These are phyloP conservation scores for Cheilosia scutellata DNA, from an alignment of 2,888 invertebrate genomes.

Conservation along the genomic window DNA sequence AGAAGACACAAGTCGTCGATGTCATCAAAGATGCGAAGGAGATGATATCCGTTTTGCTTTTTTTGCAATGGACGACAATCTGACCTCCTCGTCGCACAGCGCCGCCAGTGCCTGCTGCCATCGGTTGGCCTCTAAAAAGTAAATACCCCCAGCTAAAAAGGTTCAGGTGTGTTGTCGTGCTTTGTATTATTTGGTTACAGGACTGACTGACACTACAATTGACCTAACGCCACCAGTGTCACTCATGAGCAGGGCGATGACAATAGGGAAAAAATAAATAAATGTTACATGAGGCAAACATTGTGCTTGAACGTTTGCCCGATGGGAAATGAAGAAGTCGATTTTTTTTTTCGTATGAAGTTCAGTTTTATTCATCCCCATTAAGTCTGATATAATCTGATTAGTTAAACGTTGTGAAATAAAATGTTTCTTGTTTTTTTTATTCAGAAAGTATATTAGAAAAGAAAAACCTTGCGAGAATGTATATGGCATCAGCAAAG, in stretches of 20 bases:
- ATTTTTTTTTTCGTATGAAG: constrained; percentile 17
- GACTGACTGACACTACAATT: constrained; percentile 62
- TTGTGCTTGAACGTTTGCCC: constrained; percentile 22
- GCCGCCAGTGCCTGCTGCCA: constrained; percentile 26
- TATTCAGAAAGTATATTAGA: not conserved
- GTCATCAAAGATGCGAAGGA: constrained; percentile 68
- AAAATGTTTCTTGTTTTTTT: constrained; percentile 23
- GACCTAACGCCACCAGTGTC: constrained; percentile 65
- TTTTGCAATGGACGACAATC: constrained; percentile 22
- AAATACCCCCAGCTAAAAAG: constrained; percentile 29
- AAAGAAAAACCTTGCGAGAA: constrained; percentile 17
- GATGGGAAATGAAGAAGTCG: constrained; percentile 7
- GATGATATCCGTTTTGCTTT: constrained; percentile 68
- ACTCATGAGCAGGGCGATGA: constrained; percentile 32
- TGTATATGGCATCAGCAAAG: constrained; percentile 31
- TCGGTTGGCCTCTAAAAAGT: constrained; percentile 40
- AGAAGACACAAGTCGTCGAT: constrained; percentile 45
- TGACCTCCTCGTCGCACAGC: constrained; percentile 47
- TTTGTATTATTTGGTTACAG: constrained; percentile 41
- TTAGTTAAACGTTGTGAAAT: constrained; percentile 62
- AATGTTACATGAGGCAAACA: constrained; percentile 50
- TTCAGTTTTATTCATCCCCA: constrained; percentile 60
- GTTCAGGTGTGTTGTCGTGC: constrained; percentile 63
- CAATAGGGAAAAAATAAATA: constrained; percentile 45
- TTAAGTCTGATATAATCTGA: constrained; percentile 67